A percentile compares a stretch with the other conserved stretches of the same genome.
Conservation (phyloP, 2,113 vertebrate genomes). For the Solea solea region DNA sequence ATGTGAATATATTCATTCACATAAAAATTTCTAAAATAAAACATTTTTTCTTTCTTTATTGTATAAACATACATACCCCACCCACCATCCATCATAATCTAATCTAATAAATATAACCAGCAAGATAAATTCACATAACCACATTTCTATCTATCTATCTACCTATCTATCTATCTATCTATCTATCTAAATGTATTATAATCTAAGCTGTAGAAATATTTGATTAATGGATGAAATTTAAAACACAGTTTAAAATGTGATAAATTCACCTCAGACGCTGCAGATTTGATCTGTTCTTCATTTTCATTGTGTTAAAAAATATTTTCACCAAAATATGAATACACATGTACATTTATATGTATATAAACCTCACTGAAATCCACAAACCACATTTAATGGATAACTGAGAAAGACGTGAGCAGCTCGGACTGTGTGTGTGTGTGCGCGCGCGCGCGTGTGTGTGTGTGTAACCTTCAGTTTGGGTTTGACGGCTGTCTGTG, state of each 20-base stretch:
- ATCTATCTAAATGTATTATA: neutral
- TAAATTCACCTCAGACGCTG: neutral
- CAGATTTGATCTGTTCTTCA: neutral
- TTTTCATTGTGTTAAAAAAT: neutral
- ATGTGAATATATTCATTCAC: no score
- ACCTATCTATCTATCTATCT: slow-evolving; percentile 16
- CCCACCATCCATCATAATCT: no score
- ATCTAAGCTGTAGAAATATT: no score
- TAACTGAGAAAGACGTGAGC: slow-evolving; percentile 18
- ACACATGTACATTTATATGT: no score
- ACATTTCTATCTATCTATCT: slow-evolving; percentile 18
- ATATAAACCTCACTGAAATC: neutral
- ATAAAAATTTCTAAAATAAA: no score
- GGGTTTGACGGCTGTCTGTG: slow-evolving; percentile 53
- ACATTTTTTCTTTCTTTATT: no score
- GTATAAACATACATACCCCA: no score
- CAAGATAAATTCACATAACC: neutral
- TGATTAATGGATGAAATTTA: no score
- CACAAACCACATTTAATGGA: slow-evolving; percentile 30
- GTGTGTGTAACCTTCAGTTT: slow-evolving; percentile 54
- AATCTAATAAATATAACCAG: no score
- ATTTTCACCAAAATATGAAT: no score
- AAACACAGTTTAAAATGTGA: neutral
- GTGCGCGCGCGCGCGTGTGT: slow-evolving; percentile 21
- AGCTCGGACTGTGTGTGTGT: slow-evolving; percentile 30